A percentile compares a stretch with the other conserved stretches of the same genome.
Conservation (phyloP, 1,140 invertebrate genomes). For the Conopomorpha cramerella region DNA sequence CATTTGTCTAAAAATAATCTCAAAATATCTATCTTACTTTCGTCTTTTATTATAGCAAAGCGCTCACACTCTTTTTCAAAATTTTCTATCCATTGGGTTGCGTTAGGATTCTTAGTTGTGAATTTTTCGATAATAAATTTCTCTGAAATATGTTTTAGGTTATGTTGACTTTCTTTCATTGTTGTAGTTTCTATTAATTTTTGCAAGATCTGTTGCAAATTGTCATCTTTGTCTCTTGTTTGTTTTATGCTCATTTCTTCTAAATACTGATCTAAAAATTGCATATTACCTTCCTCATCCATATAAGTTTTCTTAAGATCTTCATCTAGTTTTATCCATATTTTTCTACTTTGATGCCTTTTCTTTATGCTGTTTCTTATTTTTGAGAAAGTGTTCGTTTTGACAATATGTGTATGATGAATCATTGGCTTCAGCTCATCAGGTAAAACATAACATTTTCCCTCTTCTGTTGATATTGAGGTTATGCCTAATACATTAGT, state of each 20-base stretch:
- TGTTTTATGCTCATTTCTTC: slow-evolving; percentile 8
- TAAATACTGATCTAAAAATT: slow-evolving; percentile 13
- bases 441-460: slow-evolving; percentile 7
- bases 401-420: slow-evolving; percentile 10
- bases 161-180: too few species aligned
- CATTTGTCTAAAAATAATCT: too few species aligned
- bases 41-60: slow-evolving; percentile 1
- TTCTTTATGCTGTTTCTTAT: slow-evolving; percentile 13
- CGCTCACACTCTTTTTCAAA: slow-evolving; percentile 1
- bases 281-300: slow-evolving; percentile 12
- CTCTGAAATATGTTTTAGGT: slow-evolving; percentile 1
- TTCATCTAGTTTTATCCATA: slow-evolving; percentile 13
- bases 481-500: slow-evolving; percentile 10
- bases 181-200: slow-evolving; percentile 3
- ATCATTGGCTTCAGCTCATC: slow-evolving; percentile 9
- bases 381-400: slow-evolving; percentile 9
- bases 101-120: slow-evolving; percentile 1
- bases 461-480: slow-evolving; percentile 8
- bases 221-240: slow-evolving; percentile 7
- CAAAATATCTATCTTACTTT: too few species aligned
- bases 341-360: slow-evolving; percentile 13
- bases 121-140: slow-evolving; percentile 3
- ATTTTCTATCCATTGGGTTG: slow-evolving; percentile 1
- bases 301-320: slow-evolving; percentile 10
- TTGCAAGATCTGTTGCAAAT: too few species aligned